These are phyloP conservation scores for Apamea monoglypha DNA, from an alignment of 2,888 invertebrate species.

Conservation along the genomic window DNA sequence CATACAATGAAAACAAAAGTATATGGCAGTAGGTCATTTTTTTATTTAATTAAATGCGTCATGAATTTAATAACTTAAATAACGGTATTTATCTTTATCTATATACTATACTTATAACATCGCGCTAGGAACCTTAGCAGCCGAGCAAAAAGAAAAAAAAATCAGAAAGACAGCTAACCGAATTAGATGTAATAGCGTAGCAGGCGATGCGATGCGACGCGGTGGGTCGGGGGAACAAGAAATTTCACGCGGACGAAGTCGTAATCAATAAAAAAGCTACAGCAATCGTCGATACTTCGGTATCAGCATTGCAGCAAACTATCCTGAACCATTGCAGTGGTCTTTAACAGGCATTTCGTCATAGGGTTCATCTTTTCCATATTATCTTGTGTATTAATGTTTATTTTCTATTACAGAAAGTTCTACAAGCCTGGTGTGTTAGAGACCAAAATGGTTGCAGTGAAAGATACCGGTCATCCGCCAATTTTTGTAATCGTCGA, in stretches of 20 bases:
- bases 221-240: neutral
- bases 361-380: neutral
- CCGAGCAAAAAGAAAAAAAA: neutral
- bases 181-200: too few relatives aligned
- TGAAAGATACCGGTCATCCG: conserved; percentile 91
- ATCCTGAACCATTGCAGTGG: neutral
- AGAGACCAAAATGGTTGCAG: conserved; percentile 92
- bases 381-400: neutral
- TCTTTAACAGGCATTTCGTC: neutral
- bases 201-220: neutral
- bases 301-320: neutral
- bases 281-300: neutral
- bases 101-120: neutral
- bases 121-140: neutral
- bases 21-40: conserved; percentile 24
- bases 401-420: conserved; percentile 76
- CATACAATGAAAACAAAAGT: conserved; percentile 7
- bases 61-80: neutral
- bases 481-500: conserved; percentile 93
- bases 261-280: neutral
- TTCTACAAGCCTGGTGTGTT: conserved; percentile 93
- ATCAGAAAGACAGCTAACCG: neutral
- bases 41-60: conserved; percentile 8
- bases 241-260: neutral
- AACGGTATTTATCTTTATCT: neutral